Base-by-base conservation (phyloP, 2,888 invertebrate species). In the Danaus chrysippus region DNA sequence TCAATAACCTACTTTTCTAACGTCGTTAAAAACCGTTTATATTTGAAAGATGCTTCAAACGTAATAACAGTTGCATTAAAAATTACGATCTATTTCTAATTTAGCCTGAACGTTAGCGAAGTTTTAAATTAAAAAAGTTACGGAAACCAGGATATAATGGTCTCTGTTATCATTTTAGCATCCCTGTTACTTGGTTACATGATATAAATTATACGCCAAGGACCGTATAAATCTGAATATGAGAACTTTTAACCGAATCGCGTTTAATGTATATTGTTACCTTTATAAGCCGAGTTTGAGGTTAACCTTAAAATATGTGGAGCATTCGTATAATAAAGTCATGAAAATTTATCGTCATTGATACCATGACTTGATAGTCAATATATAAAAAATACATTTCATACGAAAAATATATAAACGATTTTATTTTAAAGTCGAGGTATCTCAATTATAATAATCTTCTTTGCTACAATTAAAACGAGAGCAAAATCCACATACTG, bases 81-180 rank as follows among this genome's bases (percentile, higher is more conserved):
- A 34, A 17, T 49, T 49, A 49, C 49, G 17, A 49, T 17, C 46
- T 49, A 17, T 49, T 49, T 17, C 15, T 49, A 10, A 49, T 49
- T 49, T 49, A 17, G 1, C 49, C 9, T 17, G 2, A 17, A 49
- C 17, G 49, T 49, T 17, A 57, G 34, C 49, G 61, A 66, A 66
- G 65, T 65, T 65, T 60, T 49, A 63, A 60, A 65, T 63, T 63
- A 63, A 65, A 65, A 65, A 65, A 65, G 65, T 65, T 65, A 65
- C 23, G 23, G 23, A 34, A 34, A 34, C 23, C 23, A 34, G 23
- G 23, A 34, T 34, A 34, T 34, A 34, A 34, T 9, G 11, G 43
- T 43, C n/a, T 43, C 43, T 43, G 43, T 43, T 43, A 43, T n/a
- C 43, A 43, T 43, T 43, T 11, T 43, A n/a, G 43, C 43, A 43